A percentile compares a stretch with the other conserved stretches of the same genome.
These are phyloP conservation scores for Eonycteris spelaea DNA, from an alignment of 2,113 vertebrate species.

Conservation along the genomic window DNA sequence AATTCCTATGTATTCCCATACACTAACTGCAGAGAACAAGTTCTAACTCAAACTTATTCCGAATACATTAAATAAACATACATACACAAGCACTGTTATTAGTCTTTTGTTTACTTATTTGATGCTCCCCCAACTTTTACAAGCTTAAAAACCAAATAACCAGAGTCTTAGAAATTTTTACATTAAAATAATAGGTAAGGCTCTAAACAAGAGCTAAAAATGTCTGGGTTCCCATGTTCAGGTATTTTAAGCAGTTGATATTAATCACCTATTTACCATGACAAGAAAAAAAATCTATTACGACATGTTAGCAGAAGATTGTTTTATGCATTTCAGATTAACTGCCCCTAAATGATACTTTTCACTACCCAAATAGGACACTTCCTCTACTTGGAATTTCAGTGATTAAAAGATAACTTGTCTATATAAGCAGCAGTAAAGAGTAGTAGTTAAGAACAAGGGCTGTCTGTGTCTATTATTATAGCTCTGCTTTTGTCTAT, in stretches of 20 bases:
- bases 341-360: background rate
- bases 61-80: background rate
- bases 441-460: background rate
- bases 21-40: background rate
- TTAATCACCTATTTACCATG: background rate
- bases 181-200: background rate
- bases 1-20: background rate
- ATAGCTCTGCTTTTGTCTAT: background rate
- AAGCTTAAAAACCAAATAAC: slow-evolving; percentile 26
- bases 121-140: background rate
- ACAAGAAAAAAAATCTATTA: slow-evolving; percentile 33
- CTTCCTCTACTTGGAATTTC: background rate
- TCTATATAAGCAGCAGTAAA: background rate
- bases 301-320: background rate
- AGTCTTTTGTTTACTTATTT: background rate
- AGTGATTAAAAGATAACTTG: background rate
- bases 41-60: slow-evolving; percentile 9
- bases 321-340: slow-evolving; percentile 11
- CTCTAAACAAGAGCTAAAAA: background rate
- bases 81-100: background rate
- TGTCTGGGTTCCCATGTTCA: background rate
- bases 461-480: background rate
- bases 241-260: background rate
- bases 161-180: background rate
- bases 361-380: background rate